Evolutionary conservation across 2,113 vertebrate species (phyloP), one percentile per base, ranked within the genome.

Genomic region (Osmerus eperlanus): DNA sequence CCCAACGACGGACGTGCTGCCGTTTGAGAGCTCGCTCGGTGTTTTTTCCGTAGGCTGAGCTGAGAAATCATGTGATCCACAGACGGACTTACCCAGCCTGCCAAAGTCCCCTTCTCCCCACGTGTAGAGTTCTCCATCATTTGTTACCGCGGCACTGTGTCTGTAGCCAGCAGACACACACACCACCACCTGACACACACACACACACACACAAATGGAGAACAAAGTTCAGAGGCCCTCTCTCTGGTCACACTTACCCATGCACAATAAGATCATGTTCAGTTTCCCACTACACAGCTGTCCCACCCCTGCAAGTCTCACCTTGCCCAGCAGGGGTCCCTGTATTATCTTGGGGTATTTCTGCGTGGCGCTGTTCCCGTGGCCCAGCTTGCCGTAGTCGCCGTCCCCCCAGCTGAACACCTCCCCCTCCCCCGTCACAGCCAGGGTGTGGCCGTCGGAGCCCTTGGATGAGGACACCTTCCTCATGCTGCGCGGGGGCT

Each of bases 351-450:
- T 94, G 71, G 93, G 93, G 72, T 94, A 93, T 83, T 94, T 94
- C 71, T 94, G 93, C 11, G 93, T 94, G 13, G 91, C 91, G 15
- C 91, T 94, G 79, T 94, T 94, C 62, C 91, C 91, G 62, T 94
- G 93, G n/a, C 93, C 93, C 58, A 94, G 89, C 69, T 93, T 94
- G 18, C 93, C 93, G 59, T 94, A 93, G 78, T 94, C 93, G 67
- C 93, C 93, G 65, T 94, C 93, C 18, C 93, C 93, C 93, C 93
- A 94, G 77, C 92, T 93, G 79, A 93, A 94, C 9, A 93, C 89
- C 87, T 94, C 92, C 29, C 93, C 93, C 65, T 94, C 92, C 6
- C 82, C 74, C 51, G 93, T 92, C 70, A 94, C 91, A 23, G 92
- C 92, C 76, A 94, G 64, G 4, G 93, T 93, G 83, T 94, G 93